Base-by-base conservation (phyloP, 2,888 invertebrate genomes). In the Leptothorax acervorum region DNA sequence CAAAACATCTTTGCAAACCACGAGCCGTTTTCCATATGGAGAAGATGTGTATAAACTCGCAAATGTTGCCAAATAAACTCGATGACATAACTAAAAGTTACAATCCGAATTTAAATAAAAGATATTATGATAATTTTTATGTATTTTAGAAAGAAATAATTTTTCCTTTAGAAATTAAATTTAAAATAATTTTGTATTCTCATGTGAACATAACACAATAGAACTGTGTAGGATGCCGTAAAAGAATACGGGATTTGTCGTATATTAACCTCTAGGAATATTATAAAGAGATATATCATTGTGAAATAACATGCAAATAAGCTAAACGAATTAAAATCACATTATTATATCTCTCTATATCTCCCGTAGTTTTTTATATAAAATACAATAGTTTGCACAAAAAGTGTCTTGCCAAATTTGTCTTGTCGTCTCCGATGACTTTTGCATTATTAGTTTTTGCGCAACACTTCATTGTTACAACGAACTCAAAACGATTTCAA, bases 251-350 rank as follows among this genome's bases (percentile, higher is more conserved):
- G 12, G 12, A 65, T 65, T 48, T 35, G 1, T 15, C 23, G 39
- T 42, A 31, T 18, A 23, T 65, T 31, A 15, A 51, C 12, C 18
- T 76, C 39, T 39, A 12, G 15, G 35, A 48, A 75, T 65, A 63
- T 65, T 48, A 63, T 18, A 65, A 75, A 51, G 23, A 75, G 23
- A 45, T 74, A 15, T 15, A 28, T 51, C 18, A 66, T 42, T 15
- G 9, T 18, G 4, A 23, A 18, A 76, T 23, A 66, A 39, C 3
- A 66, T 42, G n/a, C 23, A 65, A 23, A 65, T 75, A 39, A 66
- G 2, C 8, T 0, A 18, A 42, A 53, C 18, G 15, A 76, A 76
- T 31, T 35, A 39, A 51, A 39, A 45, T 66, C 8, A 28, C 45
- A 15, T 66, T 65, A 42, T 0, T 35, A 35, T n/a, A n/a, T 63